These are phyloP conservation scores for Nannoperca obscura DNA, from an alignment of 2,797 vertebrate species.

Conservation along the genomic window DNA sequence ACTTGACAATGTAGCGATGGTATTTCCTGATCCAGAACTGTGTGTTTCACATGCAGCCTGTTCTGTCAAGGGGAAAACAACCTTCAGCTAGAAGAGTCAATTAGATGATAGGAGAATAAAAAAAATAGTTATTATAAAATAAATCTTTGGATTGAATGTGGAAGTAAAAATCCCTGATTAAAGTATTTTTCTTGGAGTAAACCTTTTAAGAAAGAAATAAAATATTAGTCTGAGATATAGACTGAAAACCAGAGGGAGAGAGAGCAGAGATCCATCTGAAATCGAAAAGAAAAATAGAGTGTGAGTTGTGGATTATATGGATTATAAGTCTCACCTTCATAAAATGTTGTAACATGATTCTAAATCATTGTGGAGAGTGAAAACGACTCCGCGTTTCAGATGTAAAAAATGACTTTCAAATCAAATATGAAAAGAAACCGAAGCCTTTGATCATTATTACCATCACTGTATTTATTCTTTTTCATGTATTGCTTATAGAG, in stretches of 20 bases:
- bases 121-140: background rate
- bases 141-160: background rate
- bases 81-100: conserved; percentile 3
- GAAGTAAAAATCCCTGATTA: background rate
- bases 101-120: background rate
- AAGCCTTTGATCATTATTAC: background rate
- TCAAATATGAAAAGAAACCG: background rate
- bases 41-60: background rate
- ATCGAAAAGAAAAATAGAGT: background rate
- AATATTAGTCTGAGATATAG: background rate
- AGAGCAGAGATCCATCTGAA: background rate
- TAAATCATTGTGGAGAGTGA: background rate
- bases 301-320: background rate
- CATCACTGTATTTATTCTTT: too few species aligned
- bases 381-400: background rate
- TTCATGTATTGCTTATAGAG: background rate
- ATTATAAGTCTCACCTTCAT: background rate
- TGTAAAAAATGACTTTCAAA: background rate
- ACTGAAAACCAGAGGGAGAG: background rate
- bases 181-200: background rate
- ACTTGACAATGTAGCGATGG: background rate
- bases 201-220: background rate
- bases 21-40: background rate
- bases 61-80: background rate
- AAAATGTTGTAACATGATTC: background rate